These are phyloP conservation scores for Drosophila paracracens DNA, from an alignment of 2,888 invertebrate species.

Conservation along the genomic window DNA sequence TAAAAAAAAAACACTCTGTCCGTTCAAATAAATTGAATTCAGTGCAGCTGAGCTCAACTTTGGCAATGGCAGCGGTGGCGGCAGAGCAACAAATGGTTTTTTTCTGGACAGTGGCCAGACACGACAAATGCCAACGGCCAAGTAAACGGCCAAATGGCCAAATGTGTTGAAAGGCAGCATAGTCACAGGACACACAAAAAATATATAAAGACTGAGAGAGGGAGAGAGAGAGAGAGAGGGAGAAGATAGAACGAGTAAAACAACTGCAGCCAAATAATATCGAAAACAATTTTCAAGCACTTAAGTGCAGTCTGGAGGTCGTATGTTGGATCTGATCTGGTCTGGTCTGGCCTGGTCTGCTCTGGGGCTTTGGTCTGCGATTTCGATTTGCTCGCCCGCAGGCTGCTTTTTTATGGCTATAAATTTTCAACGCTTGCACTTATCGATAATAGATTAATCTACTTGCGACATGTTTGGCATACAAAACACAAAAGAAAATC, in stretches of 20 bases:
- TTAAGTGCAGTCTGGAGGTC: conserved; percentile 80
- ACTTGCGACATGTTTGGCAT: conserved; percentile 78
- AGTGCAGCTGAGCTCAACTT: conserved; percentile 70
- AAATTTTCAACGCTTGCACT: conserved; percentile 80
- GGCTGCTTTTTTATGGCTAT: conserved; percentile 74
- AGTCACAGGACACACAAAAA: conserved; percentile 32
- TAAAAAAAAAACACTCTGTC: conserved; percentile 45
- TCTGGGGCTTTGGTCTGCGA: conserved; percentile 29
- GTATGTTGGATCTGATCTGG: conserved; percentile 24
- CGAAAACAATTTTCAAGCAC: conserved; percentile 82
- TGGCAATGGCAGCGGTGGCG: conserved; percentile 26
- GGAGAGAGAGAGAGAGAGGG: not conserved
- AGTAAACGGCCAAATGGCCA: conserved; percentile 70
- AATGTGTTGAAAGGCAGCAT: conserved; percentile 76
- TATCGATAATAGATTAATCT: conserved; percentile 82
- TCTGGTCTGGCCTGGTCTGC: conserved; percentile 6
- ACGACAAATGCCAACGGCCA: conserved; percentile 76
- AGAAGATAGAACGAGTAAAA: conserved; percentile 10
- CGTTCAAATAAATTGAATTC: conserved; percentile 78
- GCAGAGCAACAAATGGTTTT: conserved; percentile 83
- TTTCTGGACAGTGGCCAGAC: conserved; percentile 76
- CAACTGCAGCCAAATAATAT: conserved; percentile 77
- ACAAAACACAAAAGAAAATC: conserved; percentile 40
- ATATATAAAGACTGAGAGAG: conserved; percentile 1
- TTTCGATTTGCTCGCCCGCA: conserved; percentile 59